Evolutionary conservation across 2,113 vertebrate genomes (phyloP), one percentile per base, ranked within the genome.

Genomic region (Phaetusa simplex): DNA sequence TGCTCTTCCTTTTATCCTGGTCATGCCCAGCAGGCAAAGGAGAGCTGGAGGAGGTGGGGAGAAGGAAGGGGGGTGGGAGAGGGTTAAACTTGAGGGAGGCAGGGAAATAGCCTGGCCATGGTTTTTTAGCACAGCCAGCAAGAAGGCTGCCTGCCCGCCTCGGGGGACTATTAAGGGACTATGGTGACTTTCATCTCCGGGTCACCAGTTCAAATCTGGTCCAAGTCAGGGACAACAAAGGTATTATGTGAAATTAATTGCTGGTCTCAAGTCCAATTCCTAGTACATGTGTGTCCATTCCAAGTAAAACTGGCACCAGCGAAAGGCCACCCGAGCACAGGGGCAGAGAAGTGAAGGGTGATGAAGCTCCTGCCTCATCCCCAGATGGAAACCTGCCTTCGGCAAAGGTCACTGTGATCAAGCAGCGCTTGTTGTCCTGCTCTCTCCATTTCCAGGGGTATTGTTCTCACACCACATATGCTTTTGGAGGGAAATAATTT

Each of bases 211-310:
- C 96, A 97, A 96, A 83, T 93, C 82, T 90, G 91, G 74, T 55
- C 94, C 87, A 94, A 93, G 82, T 29, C 84, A 92, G 59, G 82
- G 85, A 97, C 93, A 97, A 95, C 79, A 97, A 97, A 96, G 82
- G 91, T 88, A 92, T 83, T 88, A 92, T 96, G 84, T 88, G 94
- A 93, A 94, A 96, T 97, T 93, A 96, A 96, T 93, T 93, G 96
- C 78, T 71, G 67, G 87, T 93, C 93, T 97, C 87, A 95, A 91
- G 84, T 96, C 95, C 96, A 96, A 49, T 78, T 95, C 91, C 97
- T 95, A 78, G 87, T 91, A 86, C 82, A 86, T 83, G 67, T 77
- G 82, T 82, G 89, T 67, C 82, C 67, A 67, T 70, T 85, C 91
- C 73, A 82, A 82, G 83, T 43, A 82, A 91, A 91, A 80, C 82